These are phyloP conservation scores for Callospermophilus lateralis DNA, from an alignment of 2,113 vertebrate species.

Conservation along the genomic window DNA sequence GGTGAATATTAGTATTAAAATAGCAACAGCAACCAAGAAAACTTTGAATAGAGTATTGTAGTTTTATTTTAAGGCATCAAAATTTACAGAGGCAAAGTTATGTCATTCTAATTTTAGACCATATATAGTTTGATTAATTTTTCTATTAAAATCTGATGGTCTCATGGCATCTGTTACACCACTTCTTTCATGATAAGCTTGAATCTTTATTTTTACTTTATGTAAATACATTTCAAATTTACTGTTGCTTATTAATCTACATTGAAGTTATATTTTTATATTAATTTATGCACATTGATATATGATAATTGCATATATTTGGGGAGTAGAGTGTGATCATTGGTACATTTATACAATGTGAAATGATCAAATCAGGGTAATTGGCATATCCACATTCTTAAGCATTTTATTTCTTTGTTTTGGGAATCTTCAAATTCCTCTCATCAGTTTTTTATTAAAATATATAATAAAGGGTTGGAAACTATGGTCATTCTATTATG, in stretches of 20 bases:
- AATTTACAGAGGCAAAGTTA: not conserved
- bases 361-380: not conserved
- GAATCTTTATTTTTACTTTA: not conserved
- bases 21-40: not conserved
- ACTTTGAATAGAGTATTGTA: not conserved
- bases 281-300: not conserved
- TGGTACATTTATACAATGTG: not conserved
- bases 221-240: not conserved
- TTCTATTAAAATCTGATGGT: not conserved
- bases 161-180: not conserved
- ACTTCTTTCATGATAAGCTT: not conserved
- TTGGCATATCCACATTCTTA: not conserved
- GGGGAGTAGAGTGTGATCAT: not conserved
- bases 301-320: not conserved
- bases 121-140: not conserved
- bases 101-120: not conserved
- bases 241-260: not conserved
- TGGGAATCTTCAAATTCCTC: not conserved
- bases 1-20: not conserved
- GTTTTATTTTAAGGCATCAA: not conserved
- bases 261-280: not conserved
- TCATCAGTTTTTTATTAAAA: not conserved
- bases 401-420: not conserved
- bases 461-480: not conserved
- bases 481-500: not conserved